A percentile compares a stretch with the other conserved stretches of the same genome.
Conservation (phyloP, 2,113 vertebrate genomes). For the Entomyzon cyanotis region DNA sequence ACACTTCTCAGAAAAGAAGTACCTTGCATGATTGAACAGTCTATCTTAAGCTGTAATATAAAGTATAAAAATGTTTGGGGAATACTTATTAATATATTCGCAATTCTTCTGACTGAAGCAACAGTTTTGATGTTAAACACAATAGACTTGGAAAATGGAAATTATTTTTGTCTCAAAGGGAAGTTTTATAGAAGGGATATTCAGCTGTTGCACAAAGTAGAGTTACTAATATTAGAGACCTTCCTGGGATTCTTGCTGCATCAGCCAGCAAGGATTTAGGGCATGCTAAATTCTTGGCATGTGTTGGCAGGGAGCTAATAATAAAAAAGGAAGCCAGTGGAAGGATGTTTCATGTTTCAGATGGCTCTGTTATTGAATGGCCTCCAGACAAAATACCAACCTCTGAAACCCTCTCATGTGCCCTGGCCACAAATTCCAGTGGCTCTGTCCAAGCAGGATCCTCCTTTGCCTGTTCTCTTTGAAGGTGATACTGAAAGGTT, state of each 20-base stretch:
- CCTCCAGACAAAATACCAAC: background rate
- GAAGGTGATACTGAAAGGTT: background rate
- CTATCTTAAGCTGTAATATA: background rate
- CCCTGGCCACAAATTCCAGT: fast-evolving
- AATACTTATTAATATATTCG: background rate
- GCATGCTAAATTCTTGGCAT: background rate
- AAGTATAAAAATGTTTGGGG: background rate
- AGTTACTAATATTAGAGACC: background rate
- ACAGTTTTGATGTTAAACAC: background rate
- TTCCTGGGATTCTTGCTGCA: background rate
- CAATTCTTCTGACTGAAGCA: background rate
- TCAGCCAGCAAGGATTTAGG: background rate
- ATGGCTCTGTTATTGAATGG: background rate
- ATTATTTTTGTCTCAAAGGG: background rate
- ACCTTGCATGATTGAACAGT: background rate
- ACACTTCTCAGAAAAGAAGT: background rate
- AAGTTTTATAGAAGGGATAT: background rate
- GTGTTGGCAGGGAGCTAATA: background rate
- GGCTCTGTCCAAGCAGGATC: background rate
- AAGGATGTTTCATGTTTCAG: background rate
- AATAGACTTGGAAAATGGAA: background rate
- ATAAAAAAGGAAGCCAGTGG: background rate
- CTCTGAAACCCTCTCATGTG: background rate
- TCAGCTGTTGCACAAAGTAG: background rate
- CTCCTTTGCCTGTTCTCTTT: background rate